phyloP scores from a whole-genome alignment of 1,140 invertebrate genomes.

The Pseudobourletiella spinata region DNA sequence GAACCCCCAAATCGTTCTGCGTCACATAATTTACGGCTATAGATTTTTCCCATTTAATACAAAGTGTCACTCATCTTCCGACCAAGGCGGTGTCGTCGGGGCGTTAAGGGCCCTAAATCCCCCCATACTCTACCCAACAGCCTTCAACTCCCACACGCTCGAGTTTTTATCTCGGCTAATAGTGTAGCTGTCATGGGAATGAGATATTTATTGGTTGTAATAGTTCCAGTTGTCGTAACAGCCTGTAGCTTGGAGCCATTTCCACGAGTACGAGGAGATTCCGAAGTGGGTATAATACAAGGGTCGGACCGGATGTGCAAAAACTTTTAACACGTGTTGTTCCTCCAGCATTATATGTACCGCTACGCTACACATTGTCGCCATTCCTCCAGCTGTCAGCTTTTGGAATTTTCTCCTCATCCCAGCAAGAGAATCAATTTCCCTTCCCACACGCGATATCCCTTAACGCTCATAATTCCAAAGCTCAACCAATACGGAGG shows the following conservation, averaged over 20 bases:
- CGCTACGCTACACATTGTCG: too few relatives aligned
- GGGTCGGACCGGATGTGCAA: neutral
- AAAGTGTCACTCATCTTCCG: neutral
- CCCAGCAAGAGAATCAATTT: neutral
- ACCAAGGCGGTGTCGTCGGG: neutral
- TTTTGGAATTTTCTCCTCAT: too few relatives aligned
- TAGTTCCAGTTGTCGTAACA: neutral
- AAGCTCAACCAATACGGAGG: too few relatives aligned
- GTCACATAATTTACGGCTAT: neutral
- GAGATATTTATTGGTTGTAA: neutral
- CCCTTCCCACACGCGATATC: neutral
- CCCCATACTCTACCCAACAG: neutral
- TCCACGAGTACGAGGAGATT: neutral
- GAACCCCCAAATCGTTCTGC: too few relatives aligned
- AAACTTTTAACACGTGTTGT: neutral
- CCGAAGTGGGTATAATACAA: neutral
- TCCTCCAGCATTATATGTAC: too few relatives aligned
- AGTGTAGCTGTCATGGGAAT: slow-evolving; percentile 2
- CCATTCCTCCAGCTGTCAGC: too few relatives aligned
- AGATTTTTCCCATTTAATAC: slow-evolving; percentile 2
- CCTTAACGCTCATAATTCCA: too few relatives aligned
- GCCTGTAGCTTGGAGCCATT: neutral
- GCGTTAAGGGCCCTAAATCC: neutral
- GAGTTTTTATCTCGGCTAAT: neutral
- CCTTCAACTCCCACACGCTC: neutral